Conservation (phyloP, 2,888 invertebrate genomes). For the Lycophotia porphyrea region DNA sequence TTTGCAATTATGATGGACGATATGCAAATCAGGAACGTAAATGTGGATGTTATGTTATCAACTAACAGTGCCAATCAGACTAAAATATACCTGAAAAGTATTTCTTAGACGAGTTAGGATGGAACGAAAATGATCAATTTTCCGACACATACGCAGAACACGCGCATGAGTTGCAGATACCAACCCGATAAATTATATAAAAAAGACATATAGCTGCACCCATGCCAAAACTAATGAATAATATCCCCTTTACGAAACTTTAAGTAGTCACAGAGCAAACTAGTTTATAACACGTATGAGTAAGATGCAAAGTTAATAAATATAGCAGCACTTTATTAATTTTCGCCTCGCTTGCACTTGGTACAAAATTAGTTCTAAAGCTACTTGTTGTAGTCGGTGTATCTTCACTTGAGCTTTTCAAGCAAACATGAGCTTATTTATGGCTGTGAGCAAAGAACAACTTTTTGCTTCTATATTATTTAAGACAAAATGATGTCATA, state of each 20-base stretch:
- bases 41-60: background rate
- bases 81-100: background rate
- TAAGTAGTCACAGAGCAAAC: constrained; percentile 1
- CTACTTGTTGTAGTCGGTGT: constrained; percentile 27
- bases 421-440: constrained; percentile 18
- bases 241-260: constrained; percentile 8
- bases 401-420: constrained; percentile 20
- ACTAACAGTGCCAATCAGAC: background rate
- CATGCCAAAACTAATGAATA: constrained; percentile 15
- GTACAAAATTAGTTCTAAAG: constrained; percentile 57
- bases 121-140: background rate
- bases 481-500: background rate
- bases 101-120: background rate
- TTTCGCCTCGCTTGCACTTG: constrained; percentile 38
- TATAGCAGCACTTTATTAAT: constrained; percentile 53
- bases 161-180: background rate
- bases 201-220: background rate
- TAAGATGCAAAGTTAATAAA: constrained; percentile 43
- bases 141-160: background rate
- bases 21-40: background rate
- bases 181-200: background rate
- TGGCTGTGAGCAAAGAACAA: constrained; percentile 7
- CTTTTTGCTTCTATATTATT: constrained; percentile 5
- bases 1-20: background rate
- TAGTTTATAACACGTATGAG: constrained; percentile 24